Conservation (phyloP, 2,797 vertebrate genomes). For the Tachyglossus aculeatus region DNA sequence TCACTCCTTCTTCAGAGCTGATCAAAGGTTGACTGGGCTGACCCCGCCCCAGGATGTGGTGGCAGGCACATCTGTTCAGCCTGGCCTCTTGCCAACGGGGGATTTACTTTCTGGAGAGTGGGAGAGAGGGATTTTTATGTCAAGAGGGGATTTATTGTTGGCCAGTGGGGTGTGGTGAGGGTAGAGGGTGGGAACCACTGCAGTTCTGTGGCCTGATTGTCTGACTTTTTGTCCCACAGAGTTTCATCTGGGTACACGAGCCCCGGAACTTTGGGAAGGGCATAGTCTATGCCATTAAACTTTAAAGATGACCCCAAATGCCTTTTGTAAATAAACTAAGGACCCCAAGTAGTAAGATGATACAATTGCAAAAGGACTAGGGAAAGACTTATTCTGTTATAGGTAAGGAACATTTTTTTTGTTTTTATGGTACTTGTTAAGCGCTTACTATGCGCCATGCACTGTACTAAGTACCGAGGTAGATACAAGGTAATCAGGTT, state of each 20-base stretch:
- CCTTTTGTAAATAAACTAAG: neutral
- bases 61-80: constrained; percentile 62
- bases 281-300: constrained; percentile 21
- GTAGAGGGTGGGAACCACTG: constrained; percentile 57
- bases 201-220: constrained; percentile 29
- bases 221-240: constrained; percentile 50
- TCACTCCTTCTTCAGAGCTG: constrained; percentile 44
- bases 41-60: constrained; percentile 59
- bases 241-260: constrained; percentile 48
- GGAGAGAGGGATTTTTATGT: constrained; percentile 57
- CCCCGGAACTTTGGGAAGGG: constrained; percentile 41
- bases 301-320: constrained; percentile 34
- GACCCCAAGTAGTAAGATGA: constrained; percentile 12
- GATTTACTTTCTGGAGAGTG: constrained; percentile 52
- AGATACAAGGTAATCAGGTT: too few species aligned
- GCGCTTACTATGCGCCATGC: too few species aligned
- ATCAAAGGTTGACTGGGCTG: constrained; percentile 58
- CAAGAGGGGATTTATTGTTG: constrained; percentile 61
- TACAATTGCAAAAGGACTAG: constrained; percentile 33
- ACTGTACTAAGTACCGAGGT: too few species aligned
- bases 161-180: constrained; percentile 58
- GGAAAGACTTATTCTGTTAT: too few species aligned
- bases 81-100: constrained; percentile 60
- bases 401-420: too few species aligned
- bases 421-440: too few species aligned